Evolutionary conservation across 1,140 invertebrate genomes (phyloP).

Genomic region (Tetramorium parvispinum): DNA sequence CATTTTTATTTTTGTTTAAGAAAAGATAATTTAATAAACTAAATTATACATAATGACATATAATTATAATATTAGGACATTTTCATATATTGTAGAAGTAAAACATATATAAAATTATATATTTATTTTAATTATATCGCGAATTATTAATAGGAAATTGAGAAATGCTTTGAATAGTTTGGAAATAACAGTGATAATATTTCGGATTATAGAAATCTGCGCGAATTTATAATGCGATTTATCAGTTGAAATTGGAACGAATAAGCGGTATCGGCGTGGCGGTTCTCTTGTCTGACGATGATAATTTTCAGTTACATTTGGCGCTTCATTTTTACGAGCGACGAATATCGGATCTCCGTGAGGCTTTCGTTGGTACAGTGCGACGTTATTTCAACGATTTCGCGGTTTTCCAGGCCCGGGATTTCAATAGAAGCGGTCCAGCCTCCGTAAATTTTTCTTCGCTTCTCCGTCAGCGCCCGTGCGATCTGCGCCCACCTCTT

Average conservation of each 20-base stretch:
- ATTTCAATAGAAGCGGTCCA: slow-evolving; percentile 45
- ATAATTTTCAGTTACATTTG: slow-evolving; percentile 54
- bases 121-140: neutral
- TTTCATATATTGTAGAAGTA: neutral
- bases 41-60: neutral
- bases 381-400: slow-evolving; percentile 62
- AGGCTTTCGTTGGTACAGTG: neutral
- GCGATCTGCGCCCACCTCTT: slow-evolving; percentile 10
- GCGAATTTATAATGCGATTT: neutral
- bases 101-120: neutral
- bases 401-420: slow-evolving; percentile 40
- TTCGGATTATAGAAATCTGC: neutral
- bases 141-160: neutral
- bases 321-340: slow-evolving; percentile 48
- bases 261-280: neutral
- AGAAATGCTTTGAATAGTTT: neutral
- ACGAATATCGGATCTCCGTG: slow-evolving; percentile 47
- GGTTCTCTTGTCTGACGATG: neutral
- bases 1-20: neutral
- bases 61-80: neutral
- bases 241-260: slow-evolving; percentile 9
- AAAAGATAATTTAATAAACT: slow-evolving; percentile 2
- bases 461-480: slow-evolving; percentile 43
- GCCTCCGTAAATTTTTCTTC: slow-evolving; percentile 56
- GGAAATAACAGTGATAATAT: neutral